Evolutionary conservation across 2,888 invertebrate genomes (phyloP).

Genomic region (Tryphoninae sp.): DNA sequence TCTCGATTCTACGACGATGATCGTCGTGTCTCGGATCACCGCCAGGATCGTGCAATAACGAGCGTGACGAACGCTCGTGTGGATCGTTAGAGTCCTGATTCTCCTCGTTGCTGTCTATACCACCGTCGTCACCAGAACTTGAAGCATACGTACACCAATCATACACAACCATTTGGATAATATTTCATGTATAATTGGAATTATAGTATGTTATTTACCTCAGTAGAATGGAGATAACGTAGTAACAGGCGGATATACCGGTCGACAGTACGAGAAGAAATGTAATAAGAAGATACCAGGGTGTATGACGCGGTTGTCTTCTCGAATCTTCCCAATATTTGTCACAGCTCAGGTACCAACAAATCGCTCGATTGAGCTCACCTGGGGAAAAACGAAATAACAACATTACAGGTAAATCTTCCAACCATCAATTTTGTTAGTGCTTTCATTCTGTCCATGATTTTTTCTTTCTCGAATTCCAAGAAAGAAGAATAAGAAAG

Average conservation of each 20-base stretch:
- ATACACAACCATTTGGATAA: not conserved
- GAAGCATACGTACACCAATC: not conserved
- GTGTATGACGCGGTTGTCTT: conserved; percentile 89
- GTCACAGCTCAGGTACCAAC: conserved; percentile 96
- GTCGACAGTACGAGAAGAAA: conserved; percentile 91
- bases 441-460: not conserved
- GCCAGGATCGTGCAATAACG: conserved; percentile 72
- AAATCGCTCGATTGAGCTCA: conserved; percentile 93
- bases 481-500: too few relatives aligned
- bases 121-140: conserved; percentile 88
- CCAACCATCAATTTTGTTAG: too few relatives aligned
- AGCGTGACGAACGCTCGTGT: conserved; percentile 58
- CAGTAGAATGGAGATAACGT: conserved; percentile 95
- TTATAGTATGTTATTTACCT: conserved; percentile 84
- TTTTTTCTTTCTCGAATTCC: not conserved
- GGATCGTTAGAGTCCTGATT: conserved; percentile 71
- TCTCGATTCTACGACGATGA: conserved; percentile 72
- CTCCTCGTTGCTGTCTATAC: conserved; percentile 83
- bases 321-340: conserved; percentile 94
- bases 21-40: conserved; percentile 71
- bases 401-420: too few relatives aligned
- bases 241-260: conserved; percentile 94
- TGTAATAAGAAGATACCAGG: conserved; percentile 90
- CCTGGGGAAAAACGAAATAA: conserved; percentile 82
- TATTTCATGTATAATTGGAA: not conserved